A percentile compares a stretch with the other conserved stretches of the same genome.
Conservation (phyloP, 2,113 vertebrate species). For the Sciurus niger region DNA sequence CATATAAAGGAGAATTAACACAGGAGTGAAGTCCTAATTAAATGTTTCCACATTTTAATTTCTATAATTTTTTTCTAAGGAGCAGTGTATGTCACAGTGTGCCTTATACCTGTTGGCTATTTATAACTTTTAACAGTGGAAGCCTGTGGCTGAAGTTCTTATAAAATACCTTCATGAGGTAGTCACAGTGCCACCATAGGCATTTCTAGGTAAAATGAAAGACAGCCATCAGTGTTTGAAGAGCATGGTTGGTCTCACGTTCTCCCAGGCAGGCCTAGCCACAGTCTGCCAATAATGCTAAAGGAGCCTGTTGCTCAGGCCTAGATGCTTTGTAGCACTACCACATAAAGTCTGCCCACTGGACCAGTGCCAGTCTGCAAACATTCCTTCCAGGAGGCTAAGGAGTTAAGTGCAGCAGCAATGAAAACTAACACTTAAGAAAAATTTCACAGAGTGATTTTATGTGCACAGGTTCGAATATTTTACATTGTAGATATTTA, state of each 20-base stretch:
- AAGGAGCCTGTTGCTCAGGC: not conserved
- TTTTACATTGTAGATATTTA: not conserved
- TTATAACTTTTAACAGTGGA: conserved; percentile 53
- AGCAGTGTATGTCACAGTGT: not conserved
- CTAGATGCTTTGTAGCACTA: not conserved
- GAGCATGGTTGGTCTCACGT: too few species aligned
- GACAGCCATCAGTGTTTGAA: not conserved
- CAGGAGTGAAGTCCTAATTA: not conserved
- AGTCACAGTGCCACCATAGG: not conserved
- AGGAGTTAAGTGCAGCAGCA: fast-evolving
- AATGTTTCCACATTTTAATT: conserved; percentile 29
- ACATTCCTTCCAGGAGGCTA: too few species aligned
- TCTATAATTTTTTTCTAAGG: conserved; percentile 34
- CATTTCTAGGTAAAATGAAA: not conserved
- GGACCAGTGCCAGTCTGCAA: not conserved
- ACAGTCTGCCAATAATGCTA: not conserved
- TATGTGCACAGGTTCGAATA: not conserved
- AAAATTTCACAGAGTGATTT: not conserved
- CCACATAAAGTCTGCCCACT: not conserved
- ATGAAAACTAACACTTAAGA: not conserved
- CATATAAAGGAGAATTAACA: conserved; percentile 8
- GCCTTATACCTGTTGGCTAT: conserved; percentile 20
- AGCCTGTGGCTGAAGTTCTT: not conserved
- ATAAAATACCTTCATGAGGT: not conserved
- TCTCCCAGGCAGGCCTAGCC: not conserved